phyloP scores from a whole-genome alignment of 2,113 vertebrate species.

The Phaetusa simplex region DNA sequence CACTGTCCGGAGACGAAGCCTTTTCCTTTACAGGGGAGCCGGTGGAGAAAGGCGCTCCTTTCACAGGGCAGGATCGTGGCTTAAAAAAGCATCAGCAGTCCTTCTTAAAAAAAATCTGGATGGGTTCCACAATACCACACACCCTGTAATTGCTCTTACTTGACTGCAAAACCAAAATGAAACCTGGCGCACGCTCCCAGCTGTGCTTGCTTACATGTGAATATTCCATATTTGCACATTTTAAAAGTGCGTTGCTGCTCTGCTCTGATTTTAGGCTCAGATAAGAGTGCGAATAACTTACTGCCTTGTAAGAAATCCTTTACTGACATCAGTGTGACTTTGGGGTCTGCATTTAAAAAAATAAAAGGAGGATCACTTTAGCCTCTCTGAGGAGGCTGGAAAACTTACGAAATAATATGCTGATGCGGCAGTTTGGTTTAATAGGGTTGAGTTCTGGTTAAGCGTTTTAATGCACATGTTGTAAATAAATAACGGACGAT shows the following conservation, averaged over 20 bases:
- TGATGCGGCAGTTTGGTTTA: not conserved
- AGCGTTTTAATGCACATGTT: not conserved
- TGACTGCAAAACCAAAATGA: conserved; percentile 79
- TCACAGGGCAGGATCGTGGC: not conserved
- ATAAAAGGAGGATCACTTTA: not conserved
- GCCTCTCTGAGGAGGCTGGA: not conserved
- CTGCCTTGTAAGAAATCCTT: conserved; percentile 41
- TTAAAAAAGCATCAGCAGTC: conserved; percentile 51
- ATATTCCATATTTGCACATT: conserved; percentile 38
- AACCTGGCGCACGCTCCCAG: conserved; percentile 70
- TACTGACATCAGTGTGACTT: conserved; percentile 2
- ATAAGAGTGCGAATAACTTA: conserved; percentile 56
- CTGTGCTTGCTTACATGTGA: conserved; percentile 56
- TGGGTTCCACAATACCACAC: conserved; percentile 82
- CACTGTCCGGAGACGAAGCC: rapidly evolving
- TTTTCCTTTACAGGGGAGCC: not conserved
- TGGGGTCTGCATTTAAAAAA: not conserved
- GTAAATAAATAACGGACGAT: conserved; percentile 1
- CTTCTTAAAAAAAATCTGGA: conserved; percentile 81
- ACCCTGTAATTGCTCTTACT: conserved; percentile 77
- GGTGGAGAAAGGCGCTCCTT: not conserved
- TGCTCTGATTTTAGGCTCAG: conserved; percentile 75
- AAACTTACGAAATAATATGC: not conserved
- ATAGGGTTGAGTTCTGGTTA: not conserved
- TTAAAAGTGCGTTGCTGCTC: conserved; percentile 52